A percentile compares a stretch with the other conserved stretches of the same genome.
Conservation (phyloP, 2,888 invertebrate species). For the Mayetiola destructor region DNA sequence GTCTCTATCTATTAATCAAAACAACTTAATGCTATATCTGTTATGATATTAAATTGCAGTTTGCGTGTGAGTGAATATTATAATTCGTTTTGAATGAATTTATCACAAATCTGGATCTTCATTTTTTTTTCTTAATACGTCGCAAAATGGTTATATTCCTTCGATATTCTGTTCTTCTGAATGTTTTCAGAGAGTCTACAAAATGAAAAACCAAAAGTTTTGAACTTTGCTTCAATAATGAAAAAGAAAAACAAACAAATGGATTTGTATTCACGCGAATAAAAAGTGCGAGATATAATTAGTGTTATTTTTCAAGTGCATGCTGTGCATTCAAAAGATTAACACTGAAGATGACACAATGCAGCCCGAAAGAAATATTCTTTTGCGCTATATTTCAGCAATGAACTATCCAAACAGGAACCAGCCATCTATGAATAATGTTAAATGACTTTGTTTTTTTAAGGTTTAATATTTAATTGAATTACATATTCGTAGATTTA, state of each 20-base stretch:
- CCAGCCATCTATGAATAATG: conserved; percentile 51
- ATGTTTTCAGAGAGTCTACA: conserved; percentile 73
- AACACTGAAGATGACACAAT: conserved; percentile 88
- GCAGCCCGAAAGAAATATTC: conserved; percentile 97
- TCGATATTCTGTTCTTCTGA: conserved; percentile 93
- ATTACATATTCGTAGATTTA: conserved; percentile 83
- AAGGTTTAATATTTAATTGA: not conserved
- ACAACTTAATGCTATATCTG: too few relatives aligned
- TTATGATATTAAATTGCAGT: too few relatives aligned
- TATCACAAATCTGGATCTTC: conserved; percentile 68
- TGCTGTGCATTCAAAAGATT: conserved; percentile 89
- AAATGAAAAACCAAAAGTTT: conserved; percentile 15
- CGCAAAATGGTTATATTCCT: conserved; percentile 82
- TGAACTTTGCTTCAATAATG: not conserved
- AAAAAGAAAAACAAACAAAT: conserved; percentile 33
- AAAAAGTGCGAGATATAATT: conserved; percentile 92
- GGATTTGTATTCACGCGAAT: conserved; percentile 90
- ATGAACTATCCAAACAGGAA: conserved; percentile 82
- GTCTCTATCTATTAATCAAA: too few relatives aligned
- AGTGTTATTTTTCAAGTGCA: conserved; percentile 84
- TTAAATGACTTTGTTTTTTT: not conserved
- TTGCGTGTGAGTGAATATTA: too few relatives aligned
- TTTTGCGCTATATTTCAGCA: conserved; percentile 95
- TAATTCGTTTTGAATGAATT: too few relatives aligned
- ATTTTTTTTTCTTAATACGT: conserved; percentile 86